phyloP scores from a whole-genome alignment of 2,888 invertebrate genomes.

The Lepidocyrtoides sp. region DNA sequence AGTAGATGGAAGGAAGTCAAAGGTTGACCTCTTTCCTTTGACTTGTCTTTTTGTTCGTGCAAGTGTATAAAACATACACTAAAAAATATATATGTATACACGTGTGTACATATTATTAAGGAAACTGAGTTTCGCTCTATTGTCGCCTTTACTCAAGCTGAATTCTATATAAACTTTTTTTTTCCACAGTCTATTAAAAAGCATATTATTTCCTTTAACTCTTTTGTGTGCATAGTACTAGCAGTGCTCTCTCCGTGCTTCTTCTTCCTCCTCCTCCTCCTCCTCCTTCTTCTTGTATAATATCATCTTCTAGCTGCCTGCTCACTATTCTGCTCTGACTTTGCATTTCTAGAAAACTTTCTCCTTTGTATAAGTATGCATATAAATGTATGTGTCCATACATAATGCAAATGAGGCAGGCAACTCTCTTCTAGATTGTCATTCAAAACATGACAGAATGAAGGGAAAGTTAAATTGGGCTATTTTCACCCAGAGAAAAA shows the following conservation, averaged over 20 bases:
- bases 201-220: constrained; percentile 31
- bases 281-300: too few relatives aligned
- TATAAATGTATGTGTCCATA: constrained; percentile 52
- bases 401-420: constrained; percentile 80
- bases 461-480: constrained; percentile 76
- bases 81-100: too few relatives aligned
- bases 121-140: too few relatives aligned
- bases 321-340: too few relatives aligned
- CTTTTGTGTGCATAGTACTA: constrained; percentile 2
- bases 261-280: not conserved
- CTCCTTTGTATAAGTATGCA: not conserved
- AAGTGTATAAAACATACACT: not conserved
- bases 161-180: constrained; percentile 5
- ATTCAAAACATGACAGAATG: constrained; percentile 76
- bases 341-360: too few relatives aligned
- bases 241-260: not conserved
- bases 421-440: constrained; percentile 64
- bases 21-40: constrained; percentile 51
- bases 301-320: too few relatives aligned
- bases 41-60: constrained; percentile 1
- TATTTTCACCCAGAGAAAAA: constrained; percentile 70
- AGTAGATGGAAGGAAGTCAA: constrained; percentile 7
- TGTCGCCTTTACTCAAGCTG: not conserved
- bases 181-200: constrained; percentile 16
- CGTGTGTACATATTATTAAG: not conserved